Conservation (phyloP, 2,113 vertebrate genomes). For the Gyps fulvus region DNA sequence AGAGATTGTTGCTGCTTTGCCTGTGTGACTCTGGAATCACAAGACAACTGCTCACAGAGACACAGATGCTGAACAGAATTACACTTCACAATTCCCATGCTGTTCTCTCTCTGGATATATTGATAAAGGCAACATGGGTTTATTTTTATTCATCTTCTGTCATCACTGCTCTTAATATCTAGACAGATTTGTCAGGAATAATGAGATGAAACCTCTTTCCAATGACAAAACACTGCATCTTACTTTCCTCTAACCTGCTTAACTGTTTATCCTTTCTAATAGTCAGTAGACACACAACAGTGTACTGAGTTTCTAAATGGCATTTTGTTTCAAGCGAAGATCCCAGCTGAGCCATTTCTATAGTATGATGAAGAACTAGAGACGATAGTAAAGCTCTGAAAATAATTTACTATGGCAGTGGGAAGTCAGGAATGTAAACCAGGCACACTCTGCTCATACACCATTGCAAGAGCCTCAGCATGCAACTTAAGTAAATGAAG, state of each 20-base stretch:
- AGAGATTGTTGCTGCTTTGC: not conserved
- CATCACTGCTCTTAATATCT: not conserved
- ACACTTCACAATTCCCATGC: not conserved
- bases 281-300: not conserved
- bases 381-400: not conserved
- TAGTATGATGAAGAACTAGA: not conserved
- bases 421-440: not conserved
- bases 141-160: not conserved
- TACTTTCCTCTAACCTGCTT: not conserved
- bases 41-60: not conserved
- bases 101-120: not conserved
- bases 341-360: not conserved
- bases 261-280: not conserved
- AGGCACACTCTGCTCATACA: not conserved
- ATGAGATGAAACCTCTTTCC: not conserved
- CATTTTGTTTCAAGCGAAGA: not conserved
- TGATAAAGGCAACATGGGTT: not conserved
- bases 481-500: not conserved
- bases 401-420: not conserved
- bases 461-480: not conserved
- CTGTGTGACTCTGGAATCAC: not conserved
- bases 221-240: not conserved
- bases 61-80: not conserved
- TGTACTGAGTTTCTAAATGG: not conserved
- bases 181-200: not conserved